Evolutionary conservation across 2,888 invertebrate species (phyloP).

Genomic region (Sinhomidia bicolor): DNA sequence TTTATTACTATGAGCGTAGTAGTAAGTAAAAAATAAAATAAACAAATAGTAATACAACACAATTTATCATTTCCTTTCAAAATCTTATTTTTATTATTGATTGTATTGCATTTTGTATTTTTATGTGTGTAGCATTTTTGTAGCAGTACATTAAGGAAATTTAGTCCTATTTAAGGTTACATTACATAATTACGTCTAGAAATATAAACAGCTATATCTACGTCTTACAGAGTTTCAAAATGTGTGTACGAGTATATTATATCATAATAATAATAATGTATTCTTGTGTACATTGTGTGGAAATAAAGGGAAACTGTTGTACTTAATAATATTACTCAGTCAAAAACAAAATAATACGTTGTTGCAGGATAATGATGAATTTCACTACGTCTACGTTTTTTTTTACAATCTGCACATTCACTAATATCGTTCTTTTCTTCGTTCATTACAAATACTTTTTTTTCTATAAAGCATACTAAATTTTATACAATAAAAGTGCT

Average conservation of each 20-base stretch:
- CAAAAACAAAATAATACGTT: slow-evolving; percentile 72
- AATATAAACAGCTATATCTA: slow-evolving; percentile 33
- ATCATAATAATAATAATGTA: background rate
- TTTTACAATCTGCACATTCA: slow-evolving; percentile 29
- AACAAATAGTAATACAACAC: too few species aligned
- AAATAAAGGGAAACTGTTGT: slow-evolving; percentile 67
- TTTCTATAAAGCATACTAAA: background rate
- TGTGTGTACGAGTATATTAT: slow-evolving; percentile 43
- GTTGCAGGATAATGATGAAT: slow-evolving; percentile 73
- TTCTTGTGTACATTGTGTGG: slow-evolving; percentile 62
- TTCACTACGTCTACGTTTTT: slow-evolving; percentile 53
- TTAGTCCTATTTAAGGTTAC: slow-evolving; percentile 28
- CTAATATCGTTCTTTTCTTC: background rate
- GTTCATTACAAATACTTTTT: slow-evolving; percentile 21
- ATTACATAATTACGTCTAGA: slow-evolving; percentile 27
- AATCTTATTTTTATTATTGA: too few species aligned
- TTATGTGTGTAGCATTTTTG: slow-evolving; percentile 11
- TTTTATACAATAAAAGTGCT: slow-evolving; percentile 17
- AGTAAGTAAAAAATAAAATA: too few species aligned
- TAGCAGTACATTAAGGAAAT: slow-evolving; percentile 16
- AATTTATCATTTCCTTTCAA: too few species aligned
- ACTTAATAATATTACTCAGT: slow-evolving; percentile 73
- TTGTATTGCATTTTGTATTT: slow-evolving; percentile 13
- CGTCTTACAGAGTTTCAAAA: slow-evolving; percentile 40
- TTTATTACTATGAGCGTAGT: too few species aligned